Evolutionary conservation across 2,888 invertebrate genomes (phyloP).

Genomic region (Pristionchus exspectatus): DNA sequence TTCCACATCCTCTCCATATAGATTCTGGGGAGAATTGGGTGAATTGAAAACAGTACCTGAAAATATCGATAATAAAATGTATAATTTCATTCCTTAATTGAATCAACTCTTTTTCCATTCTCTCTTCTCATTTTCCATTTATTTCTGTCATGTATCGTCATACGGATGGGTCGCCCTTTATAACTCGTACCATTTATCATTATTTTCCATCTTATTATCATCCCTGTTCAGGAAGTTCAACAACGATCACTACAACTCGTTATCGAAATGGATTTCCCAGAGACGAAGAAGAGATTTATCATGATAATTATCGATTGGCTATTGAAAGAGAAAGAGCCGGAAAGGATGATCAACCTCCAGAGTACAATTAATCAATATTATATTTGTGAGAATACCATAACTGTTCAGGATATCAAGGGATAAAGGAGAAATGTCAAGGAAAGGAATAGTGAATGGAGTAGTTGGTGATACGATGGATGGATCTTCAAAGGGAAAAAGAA

Average conservation of each 20-base stretch:
- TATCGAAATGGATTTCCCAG: neutral
- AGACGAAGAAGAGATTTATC: constrained; percentile 37
- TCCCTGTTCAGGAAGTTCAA: neutral
- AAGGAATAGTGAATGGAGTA: neutral
- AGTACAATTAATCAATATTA: neutral
- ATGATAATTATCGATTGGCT: constrained; percentile 10
- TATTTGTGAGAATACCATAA: neutral
- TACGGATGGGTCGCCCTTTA: neutral
- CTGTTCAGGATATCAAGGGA: neutral
- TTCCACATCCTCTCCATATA: constrained; percentile 99
- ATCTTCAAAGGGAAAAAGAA: neutral
- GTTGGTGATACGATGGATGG: neutral
- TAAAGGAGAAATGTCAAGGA: neutral
- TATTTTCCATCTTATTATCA: neutral
- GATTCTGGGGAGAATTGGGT: constrained; percentile 97
- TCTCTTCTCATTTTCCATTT: neutral
- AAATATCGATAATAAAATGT: constrained; percentile 56
- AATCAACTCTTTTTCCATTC: neutral
- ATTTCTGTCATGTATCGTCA: constrained; percentile 32
- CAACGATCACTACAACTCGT: neutral
- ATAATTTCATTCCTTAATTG: neutral
- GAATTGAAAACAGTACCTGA: constrained; percentile 96
- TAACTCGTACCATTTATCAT: neutral
- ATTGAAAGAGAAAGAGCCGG: constrained; percentile 24
- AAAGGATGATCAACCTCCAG: neutral